Percentiles rank a stretch among this genome's conserved stretches.
Conservation (phyloP, 1,140 invertebrate species). For the Drosophila hydei region DNA sequence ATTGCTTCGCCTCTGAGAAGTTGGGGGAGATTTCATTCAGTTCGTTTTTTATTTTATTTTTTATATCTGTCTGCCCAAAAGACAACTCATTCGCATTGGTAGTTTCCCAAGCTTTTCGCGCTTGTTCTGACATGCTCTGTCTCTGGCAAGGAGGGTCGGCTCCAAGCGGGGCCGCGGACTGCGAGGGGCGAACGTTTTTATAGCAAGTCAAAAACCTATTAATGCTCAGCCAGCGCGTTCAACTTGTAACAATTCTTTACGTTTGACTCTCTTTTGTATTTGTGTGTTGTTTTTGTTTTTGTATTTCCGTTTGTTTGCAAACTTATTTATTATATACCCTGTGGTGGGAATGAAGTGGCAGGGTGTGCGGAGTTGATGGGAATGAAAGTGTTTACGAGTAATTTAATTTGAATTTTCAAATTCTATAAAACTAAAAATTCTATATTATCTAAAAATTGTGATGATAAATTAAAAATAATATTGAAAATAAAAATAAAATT, state of each 20-base stretch:
- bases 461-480: too few relatives aligned
- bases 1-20: constrained; percentile 48
- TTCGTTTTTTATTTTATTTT: constrained; percentile 27
- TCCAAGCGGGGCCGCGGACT: neutral
- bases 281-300: constrained; percentile 33
- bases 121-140: constrained; percentile 7
- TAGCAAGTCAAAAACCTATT: constrained; percentile 80
- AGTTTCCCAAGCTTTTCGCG: constrained; percentile 53
- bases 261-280: constrained; percentile 38
- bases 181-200: constrained; percentile 42
- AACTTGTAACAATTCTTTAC: constrained; percentile 79
- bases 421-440: too few relatives aligned
- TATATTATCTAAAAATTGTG: too few relatives aligned
- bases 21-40: constrained; percentile 43
- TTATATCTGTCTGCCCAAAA: constrained; percentile 42
- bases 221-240: constrained; percentile 75
- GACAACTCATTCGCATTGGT: constrained; percentile 48
- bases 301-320: constrained; percentile 41
- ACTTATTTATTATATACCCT: constrained; percentile 37
- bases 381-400: neutral
- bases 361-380: neutral
- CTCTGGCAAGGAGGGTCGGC: neutral
- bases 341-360: neutral
- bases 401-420: neutral
- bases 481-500: too few relatives aligned